Evolutionary conservation across 2,113 vertebrate genomes (phyloP), one percentile per base, ranked within the genome.

Genomic region (sheep (Ovis aries)): DNA sequence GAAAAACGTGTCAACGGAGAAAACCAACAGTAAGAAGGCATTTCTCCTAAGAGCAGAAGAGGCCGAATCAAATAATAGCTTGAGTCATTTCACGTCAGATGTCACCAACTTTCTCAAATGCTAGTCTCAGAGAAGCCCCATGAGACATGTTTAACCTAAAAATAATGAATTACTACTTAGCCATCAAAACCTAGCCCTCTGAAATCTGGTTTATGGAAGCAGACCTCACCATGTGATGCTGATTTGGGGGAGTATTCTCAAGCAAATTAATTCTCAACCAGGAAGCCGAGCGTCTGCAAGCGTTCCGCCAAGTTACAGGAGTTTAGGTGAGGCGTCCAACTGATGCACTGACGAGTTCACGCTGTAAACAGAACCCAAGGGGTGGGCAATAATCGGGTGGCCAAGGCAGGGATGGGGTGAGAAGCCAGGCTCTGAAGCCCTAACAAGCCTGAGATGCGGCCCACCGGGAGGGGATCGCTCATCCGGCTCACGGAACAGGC

Each of bases 321-420:
- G 3, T 16, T 84, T 4, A 19, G 55, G 36, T 5, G 17, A 74
- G 48, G 77, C 27, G 0, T 16, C 15, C 10, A 7, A 31, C 43
- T 36, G 93, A 95, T 0, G 0, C 0, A 0, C 13, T 1, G 1
- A 10, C 48, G 59, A 71, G 23, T 10, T 31, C 23, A 27, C 2
- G 5, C 10, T 15, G 31, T 25, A 7, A 4, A 36, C 62, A 3
- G 80, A 74, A 78, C 29, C 8, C 19, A 43, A 4, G 15, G 13
- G 2, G 0, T 5, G 23, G 9, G 62, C 3, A 33, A 83, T 25
- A 12, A 64, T 23, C 3, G 4, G 45, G 74, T 2, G 45, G 36
- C 53, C 25, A 16, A 14, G 53, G 57, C 74, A 50, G 59, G 33
- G 8, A 25, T 0, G 6, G 40, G 48, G 33, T 4, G 29, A 0